Evolutionary conservation across 2,113 vertebrate species (phyloP).

Genomic region (Azemiops feae): DNA sequence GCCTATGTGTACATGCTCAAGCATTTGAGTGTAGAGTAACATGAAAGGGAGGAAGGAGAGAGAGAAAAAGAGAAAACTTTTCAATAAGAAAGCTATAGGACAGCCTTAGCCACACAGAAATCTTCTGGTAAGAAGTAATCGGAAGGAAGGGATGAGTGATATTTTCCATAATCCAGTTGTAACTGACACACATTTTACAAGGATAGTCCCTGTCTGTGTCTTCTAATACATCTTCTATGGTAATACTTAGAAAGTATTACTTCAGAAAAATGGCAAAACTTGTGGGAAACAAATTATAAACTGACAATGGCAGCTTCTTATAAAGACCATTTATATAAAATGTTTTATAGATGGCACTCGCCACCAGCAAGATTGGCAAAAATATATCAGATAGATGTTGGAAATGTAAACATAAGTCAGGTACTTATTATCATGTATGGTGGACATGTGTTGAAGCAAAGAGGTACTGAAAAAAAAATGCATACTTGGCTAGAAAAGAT

Average conservation of each 20-base stretch:
- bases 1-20: neutral
- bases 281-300: too few species aligned
- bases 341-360: too few species aligned
- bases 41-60: neutral
- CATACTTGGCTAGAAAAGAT: too few species aligned
- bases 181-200: neutral
- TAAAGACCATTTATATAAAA: too few species aligned
- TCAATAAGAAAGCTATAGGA: neutral
- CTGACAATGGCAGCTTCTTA: too few species aligned
- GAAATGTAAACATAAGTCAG: too few species aligned
- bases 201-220: neutral
- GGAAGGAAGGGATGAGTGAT: neutral
- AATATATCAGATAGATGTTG: too few species aligned
- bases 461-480: too few species aligned
- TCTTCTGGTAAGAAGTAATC: rapidly evolving
- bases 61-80: neutral
- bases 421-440: too few species aligned
- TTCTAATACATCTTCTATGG: neutral
- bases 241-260: neutral
- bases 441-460: too few species aligned
- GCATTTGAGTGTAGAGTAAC: neutral
- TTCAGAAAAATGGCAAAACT: neutral
- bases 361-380: too few species aligned
- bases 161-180: neutral
- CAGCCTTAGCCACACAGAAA: neutral